Conservation (phyloP, 1,140 invertebrate species). For the Chelonus insularis region DNA sequence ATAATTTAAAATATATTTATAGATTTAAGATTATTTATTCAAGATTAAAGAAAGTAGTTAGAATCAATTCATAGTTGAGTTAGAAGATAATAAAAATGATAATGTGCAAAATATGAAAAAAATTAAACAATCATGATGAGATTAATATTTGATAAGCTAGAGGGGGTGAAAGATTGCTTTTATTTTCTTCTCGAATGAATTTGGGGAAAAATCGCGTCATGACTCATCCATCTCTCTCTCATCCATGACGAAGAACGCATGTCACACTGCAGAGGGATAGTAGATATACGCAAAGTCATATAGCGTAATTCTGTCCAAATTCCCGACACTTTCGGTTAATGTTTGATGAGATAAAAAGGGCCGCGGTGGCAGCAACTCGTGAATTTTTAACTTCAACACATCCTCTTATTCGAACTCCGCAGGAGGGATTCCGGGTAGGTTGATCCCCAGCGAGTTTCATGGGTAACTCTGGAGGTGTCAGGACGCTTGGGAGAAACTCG, state of each 20-base stretch:
- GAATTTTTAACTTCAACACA: conserved; percentile 43
- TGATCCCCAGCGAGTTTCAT: conserved; percentile 36
- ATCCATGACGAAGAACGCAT: neutral
- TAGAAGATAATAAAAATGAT: too few species aligned
- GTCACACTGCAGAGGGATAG: neutral
- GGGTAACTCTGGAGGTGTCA: conserved; percentile 49
- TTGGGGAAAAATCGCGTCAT: neutral
- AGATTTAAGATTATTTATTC: too few species aligned
- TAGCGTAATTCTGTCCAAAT: conserved; percentile 2
- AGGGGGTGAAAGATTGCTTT: neutral
- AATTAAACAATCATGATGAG: too few species aligned
- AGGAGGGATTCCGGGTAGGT: neutral
- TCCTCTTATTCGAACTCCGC: conserved; percentile 33
- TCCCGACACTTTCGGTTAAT: conserved; percentile 37
- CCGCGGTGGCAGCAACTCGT: conserved; percentile 41
- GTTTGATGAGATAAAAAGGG: conserved; percentile 56
- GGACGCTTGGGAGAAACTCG: conserved; percentile 43
- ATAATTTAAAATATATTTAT: too few species aligned
- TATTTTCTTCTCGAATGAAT: neutral
- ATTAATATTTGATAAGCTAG: conserved; percentile 11
- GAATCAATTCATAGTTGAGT: too few species aligned
- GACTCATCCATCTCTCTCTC: neutral
- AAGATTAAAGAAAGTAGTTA: too few species aligned
- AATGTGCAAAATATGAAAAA: too few species aligned
- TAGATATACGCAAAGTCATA: conserved; percentile 9